Base-by-base conservation (phyloP, 2,888 invertebrate species). In the Campoplex capitator region DNA sequence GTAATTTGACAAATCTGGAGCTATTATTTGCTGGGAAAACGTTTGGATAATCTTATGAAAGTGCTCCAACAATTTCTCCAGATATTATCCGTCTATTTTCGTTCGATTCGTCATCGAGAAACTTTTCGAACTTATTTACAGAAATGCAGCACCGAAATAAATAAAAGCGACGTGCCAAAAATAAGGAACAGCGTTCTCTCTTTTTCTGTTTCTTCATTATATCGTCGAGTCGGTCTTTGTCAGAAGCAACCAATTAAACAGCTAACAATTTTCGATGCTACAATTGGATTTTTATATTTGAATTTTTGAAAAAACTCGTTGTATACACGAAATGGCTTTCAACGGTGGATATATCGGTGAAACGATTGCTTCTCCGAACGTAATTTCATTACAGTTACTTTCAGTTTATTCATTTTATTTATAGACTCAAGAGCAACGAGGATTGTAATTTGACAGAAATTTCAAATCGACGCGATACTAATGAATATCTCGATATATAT, bases 231-330 rank as follows among this genome's bases (percentile, higher is more conserved):
- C 48, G 6, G 6, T 28, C 71, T 77, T 68, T 38, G 58, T 78
- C 74, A 54, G 78, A 45, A 58, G 35, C n/a, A 16, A 84, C 71
- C 81, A 82, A 87, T 87, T 78, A 82, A 38, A 75, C 82, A 18
- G 62, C 68, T 75, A 79, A 70, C 65, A 65, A 81, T 56, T 67
- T 75, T 38, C 56, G 58, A 11, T 73, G 28, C 51, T 71, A 42
- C 32, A 79, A 82, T 84, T 84, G 13, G 62, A 83, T 83, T 77
- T 42, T 70, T 45, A 35, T 16, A 70, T 83, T 75, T 23, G 62
- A n/a, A 80, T 75, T 67, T 28, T 65, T 28, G 67, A 58, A 85
- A 32, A 18, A 45, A 18, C 11, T 65, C 32, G 32, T 18, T 32
- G 16, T 13, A 32, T 45, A 45, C 3, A 38, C 28, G 13, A 38